Evolutionary conservation across 2,113 vertebrate genomes (phyloP), one percentile per base, ranked within the genome.

Genomic region (Leptosomus discolor): DNA sequence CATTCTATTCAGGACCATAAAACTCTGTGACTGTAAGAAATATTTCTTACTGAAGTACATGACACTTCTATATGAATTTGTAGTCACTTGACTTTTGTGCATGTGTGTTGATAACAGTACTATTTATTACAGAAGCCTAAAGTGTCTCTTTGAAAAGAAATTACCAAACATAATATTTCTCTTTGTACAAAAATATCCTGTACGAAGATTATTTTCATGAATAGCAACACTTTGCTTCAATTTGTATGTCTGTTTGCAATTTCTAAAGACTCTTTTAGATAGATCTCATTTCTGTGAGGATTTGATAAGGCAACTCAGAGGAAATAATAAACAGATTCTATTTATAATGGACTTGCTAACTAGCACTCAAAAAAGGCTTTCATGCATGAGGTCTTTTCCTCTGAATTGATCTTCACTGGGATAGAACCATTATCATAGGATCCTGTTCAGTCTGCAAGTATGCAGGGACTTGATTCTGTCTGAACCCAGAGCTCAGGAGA

Each of bases 91-190:
- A 92, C 90, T 96, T 97, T 91, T 94, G 94, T 84, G 63, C 3
- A 2, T 48, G 12, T 86, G 37, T 94, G 92, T 92, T 94, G 93
- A 96, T 96, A 93, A 92, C 80, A 97, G 79, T 78, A 80, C 71
- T 83, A 93, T 92, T 98, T 94, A 92, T 90, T 98, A 92, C 53
- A 85, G n/a, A 95, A 97, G 69, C 63, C 48, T 68, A 84, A 97
- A 93, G 90, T 91, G 79, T 95, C 86, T 96, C 92, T 98, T 94
- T 90, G 77, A 96, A 97, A 94, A 95, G 88, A 98, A 97, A 97
- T 97, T 96, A 87, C 89, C 94, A 94, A 96, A 95, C 73, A 92
- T 90, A 96, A 75, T 94, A 92, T 87, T 95, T 78, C 11, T 12
- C 84, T 95, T 71, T 73, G 58, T 92, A 74, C 24, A 88, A 94